Evolutionary conservation across 2,113 vertebrate species (phyloP).

Genomic region (Phocoena sinus): DNA sequence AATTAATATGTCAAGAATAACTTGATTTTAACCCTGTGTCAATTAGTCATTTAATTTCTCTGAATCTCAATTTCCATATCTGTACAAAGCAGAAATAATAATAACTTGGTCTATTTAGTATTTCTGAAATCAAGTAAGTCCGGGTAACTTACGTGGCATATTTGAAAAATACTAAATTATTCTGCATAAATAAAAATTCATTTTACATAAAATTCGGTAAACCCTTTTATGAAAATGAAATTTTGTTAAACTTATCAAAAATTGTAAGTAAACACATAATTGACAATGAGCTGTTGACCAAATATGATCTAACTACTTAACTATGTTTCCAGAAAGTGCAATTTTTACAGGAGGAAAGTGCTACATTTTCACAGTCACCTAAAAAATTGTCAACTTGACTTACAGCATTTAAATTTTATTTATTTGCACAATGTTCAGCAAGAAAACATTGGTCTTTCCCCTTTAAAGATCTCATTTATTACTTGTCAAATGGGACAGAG

Average conservation of each 20-base stretch:
- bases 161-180: background rate
- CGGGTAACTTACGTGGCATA: rapidly evolving
- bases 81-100: background rate
- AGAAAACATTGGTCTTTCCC: background rate
- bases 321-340: background rate
- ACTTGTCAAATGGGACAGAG: constrained; percentile 43
- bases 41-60: background rate
- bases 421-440: background rate
- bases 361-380: background rate
- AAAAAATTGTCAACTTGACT: background rate
- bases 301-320: background rate
- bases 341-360: background rate
- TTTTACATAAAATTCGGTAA: background rate
- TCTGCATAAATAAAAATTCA: background rate
- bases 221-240: background rate
- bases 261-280: background rate
- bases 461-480: constrained; percentile 46
- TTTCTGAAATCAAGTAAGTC: background rate
- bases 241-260: background rate
- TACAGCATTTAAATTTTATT: background rate
- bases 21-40: background rate
- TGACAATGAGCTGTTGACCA: background rate
- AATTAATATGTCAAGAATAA: background rate
- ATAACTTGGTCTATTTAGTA: background rate
- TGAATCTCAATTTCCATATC: background rate